These are phyloP conservation scores for Homalodisca vitripennis DNA, from an alignment of 1,140 invertebrate species.

Conservation along the genomic window DNA sequence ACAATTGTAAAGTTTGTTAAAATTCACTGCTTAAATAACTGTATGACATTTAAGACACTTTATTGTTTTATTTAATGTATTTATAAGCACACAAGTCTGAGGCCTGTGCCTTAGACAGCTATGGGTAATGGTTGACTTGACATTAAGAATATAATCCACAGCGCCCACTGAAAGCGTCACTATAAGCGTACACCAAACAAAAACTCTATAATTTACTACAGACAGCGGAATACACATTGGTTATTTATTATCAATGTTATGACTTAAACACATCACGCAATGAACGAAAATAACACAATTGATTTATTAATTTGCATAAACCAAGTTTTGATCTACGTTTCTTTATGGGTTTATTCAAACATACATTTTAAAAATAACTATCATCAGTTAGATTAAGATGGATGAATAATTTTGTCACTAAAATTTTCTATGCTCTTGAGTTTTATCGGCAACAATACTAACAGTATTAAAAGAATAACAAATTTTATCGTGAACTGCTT, in stretches of 20 bases:
- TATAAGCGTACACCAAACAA: conserved; percentile 11
- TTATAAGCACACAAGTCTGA: conserved; percentile 1
- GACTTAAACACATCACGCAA: no score
- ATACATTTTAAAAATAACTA: no score
- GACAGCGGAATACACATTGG: conserved; percentile 1
- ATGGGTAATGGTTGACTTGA: not conserved
- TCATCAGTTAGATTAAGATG: no score
- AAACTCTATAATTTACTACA: conserved; percentile 1
- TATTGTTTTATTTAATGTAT: conserved; percentile 20
- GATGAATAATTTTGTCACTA: no score
- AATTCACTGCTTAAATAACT: not conserved
- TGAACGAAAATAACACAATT: no score
- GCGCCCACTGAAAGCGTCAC: conserved; percentile 14
- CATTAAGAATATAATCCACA: not conserved
- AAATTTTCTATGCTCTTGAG: no score
- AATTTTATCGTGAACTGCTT: no score
- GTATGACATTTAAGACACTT: conserved; percentile 25
- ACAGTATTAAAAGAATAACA: no score
- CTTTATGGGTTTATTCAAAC: no score
- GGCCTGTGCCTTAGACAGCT: not conserved
- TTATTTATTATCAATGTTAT: conserved; percentile 22
- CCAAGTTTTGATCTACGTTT: no score
- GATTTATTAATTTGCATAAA: no score
- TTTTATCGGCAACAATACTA: no score
- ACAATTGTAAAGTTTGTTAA: not conserved